Base-by-base conservation (phyloP, 2,888 invertebrate species). In the Hofmannophila pseudospretella region DNA sequence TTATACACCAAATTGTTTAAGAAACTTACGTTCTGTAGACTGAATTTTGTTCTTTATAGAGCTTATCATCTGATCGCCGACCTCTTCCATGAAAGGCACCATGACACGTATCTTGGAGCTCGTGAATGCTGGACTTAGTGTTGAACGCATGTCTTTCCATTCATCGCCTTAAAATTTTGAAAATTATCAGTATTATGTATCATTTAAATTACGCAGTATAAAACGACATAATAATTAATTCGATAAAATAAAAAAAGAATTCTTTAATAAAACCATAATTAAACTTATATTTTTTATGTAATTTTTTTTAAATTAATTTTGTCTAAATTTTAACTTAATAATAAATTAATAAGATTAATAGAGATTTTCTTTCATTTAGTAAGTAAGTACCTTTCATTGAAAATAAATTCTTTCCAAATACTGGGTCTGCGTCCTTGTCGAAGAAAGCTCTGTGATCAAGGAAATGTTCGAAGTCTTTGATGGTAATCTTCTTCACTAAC, bases 391-490 rank as follows among this genome's bases (percentile, higher is more conserved):
- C 32, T 25, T 11, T 23, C 3, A 33, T n/a, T 9, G 23, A n/a
- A 25, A 33, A 14, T 5, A 89, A 51, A 11, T 75, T 81, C 37
- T 82, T 86, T 0, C 77, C 82, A 49, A 89, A 89, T 1, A 90
- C 49, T 0, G 85, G 78, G 28, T 89, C 89, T 5, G 51, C 50
- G 0, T 67, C 57, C 11, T 78, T 67, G 3, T 68, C 59, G 3
- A 87, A 59, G 1, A 79, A 16, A 4, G 59, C 38, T 1, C 78
- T 70, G 49, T 88, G 88, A 53, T 89, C 88, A 0, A 79, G 43
- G 49, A 89, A 89, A 44, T 84, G 58, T 41, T 89, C 89, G 28
- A 89, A 89, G 47, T 89, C 88, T 44, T 89, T 89, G 0, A 89
- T 69, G 0, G 81, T 59, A 7, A 89, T 65, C 44, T 74, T 73